Evolutionary conservation across 2,113 vertebrate species (phyloP).

Genomic region (Rattus norvegicus): DNA sequence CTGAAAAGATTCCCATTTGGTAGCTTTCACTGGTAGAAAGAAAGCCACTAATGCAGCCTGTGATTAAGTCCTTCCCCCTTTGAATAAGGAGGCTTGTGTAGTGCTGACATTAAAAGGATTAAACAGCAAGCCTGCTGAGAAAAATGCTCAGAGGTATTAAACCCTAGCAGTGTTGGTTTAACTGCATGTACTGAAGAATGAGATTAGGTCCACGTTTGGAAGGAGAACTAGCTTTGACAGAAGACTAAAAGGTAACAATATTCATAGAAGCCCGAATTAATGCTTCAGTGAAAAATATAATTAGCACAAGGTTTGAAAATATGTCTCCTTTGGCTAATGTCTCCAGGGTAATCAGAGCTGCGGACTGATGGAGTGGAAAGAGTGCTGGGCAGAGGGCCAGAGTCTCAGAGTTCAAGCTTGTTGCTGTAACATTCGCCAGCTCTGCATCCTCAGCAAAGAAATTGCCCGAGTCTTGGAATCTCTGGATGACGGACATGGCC

Average conservation of each 20-base stretch:
- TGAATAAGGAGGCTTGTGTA: conserved; percentile 73
- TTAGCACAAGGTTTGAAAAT: conserved; percentile 82
- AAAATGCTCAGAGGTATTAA: conserved; percentile 81
- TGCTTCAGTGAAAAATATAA: conserved; percentile 81
- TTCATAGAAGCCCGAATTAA: conserved; percentile 76
- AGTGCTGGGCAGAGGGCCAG: conserved; percentile 71
- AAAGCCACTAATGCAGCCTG: conserved; percentile 24
- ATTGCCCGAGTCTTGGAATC: conserved; percentile 28
- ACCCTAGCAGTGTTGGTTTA: conserved; percentile 79
- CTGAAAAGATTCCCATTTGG: not conserved
- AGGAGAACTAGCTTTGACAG: conserved; percentile 75
- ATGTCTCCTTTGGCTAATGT: conserved; percentile 79
- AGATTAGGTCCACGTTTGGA: conserved; percentile 79
- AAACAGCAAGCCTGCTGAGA: conserved; percentile 82
- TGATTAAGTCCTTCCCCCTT: conserved; percentile 60
- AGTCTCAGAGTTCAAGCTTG: conserved; percentile 31
- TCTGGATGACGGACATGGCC: not conserved
- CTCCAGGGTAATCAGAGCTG: conserved; percentile 69
- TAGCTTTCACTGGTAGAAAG: conserved; percentile 27
- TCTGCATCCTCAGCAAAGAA: conserved; percentile 42
- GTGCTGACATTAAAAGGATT: conserved; percentile 81
- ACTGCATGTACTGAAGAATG: conserved; percentile 80
- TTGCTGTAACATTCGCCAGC: conserved; percentile 8
- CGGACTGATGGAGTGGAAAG: conserved; percentile 77
- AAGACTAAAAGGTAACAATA: conserved; percentile 74